Evolutionary conservation across 2,113 vertebrate genomes (phyloP).

Genomic region (Gymnobelideus leadbeateri): DNA sequence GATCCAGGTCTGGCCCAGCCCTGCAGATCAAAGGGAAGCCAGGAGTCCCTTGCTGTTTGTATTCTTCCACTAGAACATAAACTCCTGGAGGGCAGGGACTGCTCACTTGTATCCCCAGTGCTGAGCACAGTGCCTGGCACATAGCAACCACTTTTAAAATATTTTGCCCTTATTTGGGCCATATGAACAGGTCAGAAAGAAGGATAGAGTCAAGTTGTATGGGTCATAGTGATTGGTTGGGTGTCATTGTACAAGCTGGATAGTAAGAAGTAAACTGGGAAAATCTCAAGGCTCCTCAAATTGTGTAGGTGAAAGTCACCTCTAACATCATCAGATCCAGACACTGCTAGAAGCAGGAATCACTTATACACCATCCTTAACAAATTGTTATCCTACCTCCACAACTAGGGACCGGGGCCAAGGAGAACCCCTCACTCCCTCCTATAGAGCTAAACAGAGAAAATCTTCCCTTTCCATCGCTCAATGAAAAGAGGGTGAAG

Average conservation of each 20-base stretch:
- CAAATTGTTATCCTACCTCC: background rate
- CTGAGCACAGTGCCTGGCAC: background rate
- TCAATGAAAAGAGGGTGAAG: background rate
- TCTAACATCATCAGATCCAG: background rate
- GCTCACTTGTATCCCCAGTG: background rate
- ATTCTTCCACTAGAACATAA: background rate
- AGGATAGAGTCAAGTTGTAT: background rate
- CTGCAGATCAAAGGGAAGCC: background rate
- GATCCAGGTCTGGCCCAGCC: background rate
- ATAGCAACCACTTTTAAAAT: background rate
- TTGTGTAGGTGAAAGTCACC: background rate
- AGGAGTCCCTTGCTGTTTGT: background rate
- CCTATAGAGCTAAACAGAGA: background rate
- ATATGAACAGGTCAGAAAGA: background rate
- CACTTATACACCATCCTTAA: background rate
- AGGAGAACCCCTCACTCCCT: background rate
- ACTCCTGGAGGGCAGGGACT: background rate
- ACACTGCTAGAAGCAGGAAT: background rate
- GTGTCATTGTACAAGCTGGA: background rate
- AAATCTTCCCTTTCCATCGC: background rate
- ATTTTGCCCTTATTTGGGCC: background rate
- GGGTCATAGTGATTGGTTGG: background rate
- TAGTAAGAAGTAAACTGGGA: constrained; percentile 4
- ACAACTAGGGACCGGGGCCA: too few species aligned
- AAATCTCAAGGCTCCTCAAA: background rate